Conservation (phyloP, 2,113 vertebrate genomes). For the Petrocephalus zakoni region DNA sequence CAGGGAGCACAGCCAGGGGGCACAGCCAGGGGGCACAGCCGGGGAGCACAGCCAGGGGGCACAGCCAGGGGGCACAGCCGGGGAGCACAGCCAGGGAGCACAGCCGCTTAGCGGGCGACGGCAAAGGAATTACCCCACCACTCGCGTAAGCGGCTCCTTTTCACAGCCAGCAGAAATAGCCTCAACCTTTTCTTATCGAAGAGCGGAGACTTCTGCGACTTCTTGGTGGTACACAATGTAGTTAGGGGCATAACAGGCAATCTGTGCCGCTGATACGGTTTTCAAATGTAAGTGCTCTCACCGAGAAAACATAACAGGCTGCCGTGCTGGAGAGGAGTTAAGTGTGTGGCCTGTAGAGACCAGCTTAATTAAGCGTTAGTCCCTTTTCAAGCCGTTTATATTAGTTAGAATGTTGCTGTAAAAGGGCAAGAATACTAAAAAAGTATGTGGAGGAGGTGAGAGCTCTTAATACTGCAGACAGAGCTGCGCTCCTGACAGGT, state of each 20-base stretch:
- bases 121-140: neutral
- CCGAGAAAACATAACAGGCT: neutral
- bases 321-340: neutral
- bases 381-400: neutral
- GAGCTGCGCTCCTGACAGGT: neutral
- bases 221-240: neutral
- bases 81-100: too few relatives aligned
- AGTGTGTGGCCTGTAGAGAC: neutral
- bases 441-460: neutral
- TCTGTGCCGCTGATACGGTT: neutral
- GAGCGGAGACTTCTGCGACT: neutral
- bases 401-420: neutral
- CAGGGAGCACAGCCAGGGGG: too few relatives aligned
- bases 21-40: too few relatives aligned
- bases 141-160: neutral
- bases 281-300: neutral
- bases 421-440: neutral
- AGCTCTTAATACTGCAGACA: neutral
- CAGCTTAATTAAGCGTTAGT: conserved; percentile 4
- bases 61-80: too few relatives aligned
- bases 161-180: neutral
- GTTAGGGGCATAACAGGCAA: neutral
- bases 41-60: too few relatives aligned
- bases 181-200: neutral
- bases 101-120: neutral